Base-by-base conservation (phyloP, 1,140 invertebrate species). In the Pseudachorutes palmiensis region DNA sequence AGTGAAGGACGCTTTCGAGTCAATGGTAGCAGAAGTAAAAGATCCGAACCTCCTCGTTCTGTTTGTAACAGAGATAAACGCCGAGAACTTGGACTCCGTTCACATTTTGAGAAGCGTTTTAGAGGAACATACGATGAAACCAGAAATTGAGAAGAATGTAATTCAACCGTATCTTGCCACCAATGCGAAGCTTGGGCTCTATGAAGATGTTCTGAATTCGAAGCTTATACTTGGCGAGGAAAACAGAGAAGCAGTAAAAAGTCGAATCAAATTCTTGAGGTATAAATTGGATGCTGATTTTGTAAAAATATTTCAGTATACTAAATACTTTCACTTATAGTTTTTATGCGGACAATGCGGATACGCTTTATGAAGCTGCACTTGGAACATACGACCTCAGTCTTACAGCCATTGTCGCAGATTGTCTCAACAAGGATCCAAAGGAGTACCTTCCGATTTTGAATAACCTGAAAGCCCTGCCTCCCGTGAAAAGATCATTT, bases 401-500 rank as follows among this genome's bases (percentile, higher is more conserved):
- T 19, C 62, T 74, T 45, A 65, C 72, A 16, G 58, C 68, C 26
- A 28, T 71, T n/a, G 70, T 74, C 1, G 69, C 70, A 22, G 72
- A 74, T 62, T 74, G 72, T 63, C 28, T 74, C 2, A 67, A 67
- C 24, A 71, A 71, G 45, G 72, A 74, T 51, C 72, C 72, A 0
- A 74, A 74, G 51, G 72, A 74, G 31, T 74, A 71, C 36, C 41
- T 74, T 14, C 72, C 72, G 41, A 70, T 71, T 61, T 58, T 74
- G n/a, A 67, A 74, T 36, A 70, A 69, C 41, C 66, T 70, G 12
- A 45, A 55, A 26, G 22, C n/a, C 2, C 48, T 70, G 30, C 41
- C 49, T 14, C 3, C 19, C 1, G 9, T 29, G 14, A 71, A 70
- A 62, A 55, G 55, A 58, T 29, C n/a, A 5, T 74, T 66, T 30